Conservation (phyloP, 2,797 vertebrate genomes). For the Heterohyrax brucei region DNA sequence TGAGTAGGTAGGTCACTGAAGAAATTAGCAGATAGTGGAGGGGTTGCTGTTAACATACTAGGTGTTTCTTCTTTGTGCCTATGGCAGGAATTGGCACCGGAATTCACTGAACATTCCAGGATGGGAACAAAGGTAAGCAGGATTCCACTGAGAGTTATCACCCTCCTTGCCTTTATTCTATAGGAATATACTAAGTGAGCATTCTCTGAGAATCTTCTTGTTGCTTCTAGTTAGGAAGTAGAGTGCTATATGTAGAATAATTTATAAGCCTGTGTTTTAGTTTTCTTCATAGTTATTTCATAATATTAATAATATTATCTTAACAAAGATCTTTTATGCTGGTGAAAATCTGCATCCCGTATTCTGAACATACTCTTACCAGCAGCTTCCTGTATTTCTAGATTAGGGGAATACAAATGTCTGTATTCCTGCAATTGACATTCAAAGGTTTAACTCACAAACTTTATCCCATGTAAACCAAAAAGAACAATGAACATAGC, state of each 20-base stretch:
- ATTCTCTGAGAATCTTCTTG: neutral
- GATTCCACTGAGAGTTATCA: neutral
- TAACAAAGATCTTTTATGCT: neutral
- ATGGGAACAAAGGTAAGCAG: neutral
- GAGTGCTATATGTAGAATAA: neutral
- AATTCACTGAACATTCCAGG: neutral
- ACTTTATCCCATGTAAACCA: neutral
- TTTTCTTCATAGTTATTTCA: constrained; percentile 36
- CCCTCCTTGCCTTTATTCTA: neutral
- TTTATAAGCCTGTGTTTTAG: constrained; percentile 1
- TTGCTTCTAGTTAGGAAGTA: neutral
- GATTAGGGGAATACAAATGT: constrained; percentile 11
- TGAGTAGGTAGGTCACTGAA: neutral
- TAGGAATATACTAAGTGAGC: neutral
- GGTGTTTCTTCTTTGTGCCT: neutral
- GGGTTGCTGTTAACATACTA: neutral
- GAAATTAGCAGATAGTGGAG: neutral
- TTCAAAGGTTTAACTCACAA: constrained; percentile 44
- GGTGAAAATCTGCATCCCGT: neutral
- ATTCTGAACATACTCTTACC: neutral
- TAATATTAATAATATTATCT: neutral
- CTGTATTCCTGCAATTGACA: neutral
- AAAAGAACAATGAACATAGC: neutral
- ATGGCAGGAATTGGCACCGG: neutral
- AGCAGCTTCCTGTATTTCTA: neutral